Base-by-base conservation (phyloP, 2,888 invertebrate species). In the Apeira syringaria region DNA sequence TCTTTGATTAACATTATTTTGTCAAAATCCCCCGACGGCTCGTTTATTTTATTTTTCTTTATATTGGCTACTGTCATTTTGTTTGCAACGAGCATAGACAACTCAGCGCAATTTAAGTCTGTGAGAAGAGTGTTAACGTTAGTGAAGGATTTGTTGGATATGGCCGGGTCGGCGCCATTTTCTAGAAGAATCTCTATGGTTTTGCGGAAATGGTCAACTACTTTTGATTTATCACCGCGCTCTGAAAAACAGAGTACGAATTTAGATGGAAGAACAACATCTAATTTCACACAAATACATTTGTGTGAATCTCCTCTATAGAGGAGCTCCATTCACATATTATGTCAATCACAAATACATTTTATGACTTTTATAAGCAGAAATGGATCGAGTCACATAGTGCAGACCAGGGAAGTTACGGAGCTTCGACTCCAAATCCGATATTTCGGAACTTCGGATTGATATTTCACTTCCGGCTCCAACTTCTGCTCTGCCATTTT, bases 91-190 rank as follows among this genome's bases (percentile, higher is more conserved):
- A 80, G 34, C 56, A 73, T 64, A 0, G 80, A 80, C 0, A 87
- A 26, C 0, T 75, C 70, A 0, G 52, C 39, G 1, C 73, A 68
- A 8, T 66, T 74, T 28, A 80, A 69, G 31, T 92, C 91, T 4
- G 75, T 71, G 0, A 91, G 66, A 0, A 91, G 64, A 0, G 74
- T 68, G 34, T 84, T 85, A 0, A 91, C 83, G 26, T 73, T 88
- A 0, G 71, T 68, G 0, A 90, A 91, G 0, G 79, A 75, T 33
- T 82, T 75, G 45, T 91, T 91, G 1, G 79, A 69, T n/a, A 83
- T 62, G 41, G 63, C 58, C 0, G 90, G 85, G 15, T 91, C 79
- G 0, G 91, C 91, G 2, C 82, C 80, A 24, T 75, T 46, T n/a
- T 80, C 68, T 0, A 91, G 45, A 1, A 92, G 45, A 0, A 71